A percentile compares a stretch with the other conserved stretches of the same genome.
phyloP scores from a whole-genome alignment of 1,140 invertebrate species.

The Aphidius ervi region DNA sequence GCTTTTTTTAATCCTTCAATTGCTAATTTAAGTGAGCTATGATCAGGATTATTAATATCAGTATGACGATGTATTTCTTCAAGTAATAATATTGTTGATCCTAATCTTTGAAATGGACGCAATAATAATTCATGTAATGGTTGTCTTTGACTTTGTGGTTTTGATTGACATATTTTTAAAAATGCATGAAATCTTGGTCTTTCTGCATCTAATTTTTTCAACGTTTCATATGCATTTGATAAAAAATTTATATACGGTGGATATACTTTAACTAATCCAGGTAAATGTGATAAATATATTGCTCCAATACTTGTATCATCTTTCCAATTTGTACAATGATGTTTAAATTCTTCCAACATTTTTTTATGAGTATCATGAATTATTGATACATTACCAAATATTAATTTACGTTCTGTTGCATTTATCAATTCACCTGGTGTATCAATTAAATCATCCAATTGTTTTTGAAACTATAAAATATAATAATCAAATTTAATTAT shows the following conservation, averaged over 20 bases:
- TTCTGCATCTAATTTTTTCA: conserved; percentile 82
- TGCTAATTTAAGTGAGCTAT: conserved; percentile 77
- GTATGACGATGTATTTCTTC: conserved; percentile 93
- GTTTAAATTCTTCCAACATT: conserved; percentile 74
- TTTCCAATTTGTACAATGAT: conserved; percentile 69
- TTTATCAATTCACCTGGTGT: conserved; percentile 75
- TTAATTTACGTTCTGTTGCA: conserved; percentile 89
- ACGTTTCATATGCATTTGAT: conserved; percentile 91
- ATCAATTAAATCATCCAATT: conserved; percentile 79
- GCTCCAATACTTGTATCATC: conserved; percentile 84
- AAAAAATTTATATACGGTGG: conserved; percentile 98
- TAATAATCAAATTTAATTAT: conserved; percentile 16
- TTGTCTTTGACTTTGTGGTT: conserved; percentile 92
- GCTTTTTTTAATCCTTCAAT: conserved; percentile 86
- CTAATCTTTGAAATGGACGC: conserved; percentile 92
- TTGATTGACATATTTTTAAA: conserved; percentile 90
- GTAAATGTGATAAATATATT: conserved; percentile 79
- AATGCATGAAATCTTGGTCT: conserved; percentile 97
- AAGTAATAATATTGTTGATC: conserved; percentile 89
- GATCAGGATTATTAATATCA: conserved; percentile 78
- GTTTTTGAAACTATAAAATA: conserved; percentile 75
- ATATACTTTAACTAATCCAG: conserved; percentile 85
- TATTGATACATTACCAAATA: conserved; percentile 92
- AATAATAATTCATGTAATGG: conserved; percentile 92
- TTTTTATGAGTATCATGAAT: conserved; percentile 89